Percentiles rank a stretch among this genome's conserved stretches.
These are phyloP conservation scores for Hydropotes inermis DNA, from an alignment of 2,113 vertebrate species.

Conservation along the genomic window DNA sequence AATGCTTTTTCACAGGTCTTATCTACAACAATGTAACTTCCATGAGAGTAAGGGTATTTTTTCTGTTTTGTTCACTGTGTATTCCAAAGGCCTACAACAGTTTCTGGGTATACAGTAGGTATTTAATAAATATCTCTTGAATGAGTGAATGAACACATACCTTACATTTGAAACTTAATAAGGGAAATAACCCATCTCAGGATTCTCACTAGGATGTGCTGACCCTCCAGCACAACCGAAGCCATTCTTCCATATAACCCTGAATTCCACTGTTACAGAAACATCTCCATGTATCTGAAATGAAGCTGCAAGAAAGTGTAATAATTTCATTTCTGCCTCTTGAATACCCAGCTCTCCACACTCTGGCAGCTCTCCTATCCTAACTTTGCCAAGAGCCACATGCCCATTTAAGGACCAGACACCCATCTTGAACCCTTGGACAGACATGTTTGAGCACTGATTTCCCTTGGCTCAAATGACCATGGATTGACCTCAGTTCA, in stretches of 20 bases:
- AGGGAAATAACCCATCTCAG: background rate
- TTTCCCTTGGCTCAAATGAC: background rate
- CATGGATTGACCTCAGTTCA: background rate
- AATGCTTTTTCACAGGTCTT: background rate
- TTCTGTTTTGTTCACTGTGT: background rate
- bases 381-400: background rate
- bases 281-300: background rate
- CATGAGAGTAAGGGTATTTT: background rate
- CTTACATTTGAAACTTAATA: background rate
- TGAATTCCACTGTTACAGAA: background rate
- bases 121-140: background rate
- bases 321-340: background rate
- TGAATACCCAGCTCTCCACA: background rate
- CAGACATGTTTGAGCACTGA: background rate
- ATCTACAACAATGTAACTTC: background rate
- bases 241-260: background rate
- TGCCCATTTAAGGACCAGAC: background rate
- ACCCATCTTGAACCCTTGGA: background rate
- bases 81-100: background rate
- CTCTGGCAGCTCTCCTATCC: background rate
- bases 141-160: background rate
- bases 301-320: background rate
- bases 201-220: background rate
- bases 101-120: background rate
- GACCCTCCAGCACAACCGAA: background rate